Evolutionary conservation across 2,797 vertebrate genomes (phyloP), one percentile per base, ranked within the genome.

Genomic region (Threskiornis aethiopicus): DNA sequence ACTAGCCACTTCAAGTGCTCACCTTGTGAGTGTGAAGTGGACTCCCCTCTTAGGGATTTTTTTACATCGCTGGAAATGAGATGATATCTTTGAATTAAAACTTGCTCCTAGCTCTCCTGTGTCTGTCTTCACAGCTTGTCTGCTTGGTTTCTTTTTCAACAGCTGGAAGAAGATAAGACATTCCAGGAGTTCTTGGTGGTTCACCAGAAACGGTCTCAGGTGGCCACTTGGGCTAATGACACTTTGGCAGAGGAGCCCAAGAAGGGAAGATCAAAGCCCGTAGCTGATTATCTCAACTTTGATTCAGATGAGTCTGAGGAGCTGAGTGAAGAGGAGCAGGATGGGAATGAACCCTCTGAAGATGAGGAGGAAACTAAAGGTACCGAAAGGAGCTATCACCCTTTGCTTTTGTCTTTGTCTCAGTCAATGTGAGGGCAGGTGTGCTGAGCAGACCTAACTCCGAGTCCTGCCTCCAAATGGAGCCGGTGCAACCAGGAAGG

Each of bases 131-230:
- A 89, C 37, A 35, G 8, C 52, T 82, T 79, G 4, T 42, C 4
- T 94, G 35, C 24, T 19, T 62, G 20, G 1, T 54, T 85, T 57
- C 11, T 71, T 59, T 62, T 15, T 54, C 73, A 41, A 91, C 97
- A 99, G 99, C 97, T 99, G 90, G 98, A 99, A 95, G 96, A 98
- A 46, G 99, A 99, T 33, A 65, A 98, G 14, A 97, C 95, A 16
- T 99, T 99, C 96, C 98, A 98, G 96, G 99, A 99, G 98, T 99
- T 99, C 95, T 92, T 99, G 67, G 98, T 98, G 9, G 99, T 99
- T 42, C 99, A 99, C 96, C 98, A 99, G 98, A 99, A 98, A 78
- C 98, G 99, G 41, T 98, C 97, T 28, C 98, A 99, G 94, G 99
- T 94, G 7, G 98, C 98, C 47, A 99, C 99, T 0, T 99, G 99